A percentile compares a stretch with the other conserved stretches of the same genome.
These are phyloP conservation scores for Lissocephala sabroskyi DNA, from an alignment of 2,888 invertebrate genomes.

Conservation along the genomic window DNA sequence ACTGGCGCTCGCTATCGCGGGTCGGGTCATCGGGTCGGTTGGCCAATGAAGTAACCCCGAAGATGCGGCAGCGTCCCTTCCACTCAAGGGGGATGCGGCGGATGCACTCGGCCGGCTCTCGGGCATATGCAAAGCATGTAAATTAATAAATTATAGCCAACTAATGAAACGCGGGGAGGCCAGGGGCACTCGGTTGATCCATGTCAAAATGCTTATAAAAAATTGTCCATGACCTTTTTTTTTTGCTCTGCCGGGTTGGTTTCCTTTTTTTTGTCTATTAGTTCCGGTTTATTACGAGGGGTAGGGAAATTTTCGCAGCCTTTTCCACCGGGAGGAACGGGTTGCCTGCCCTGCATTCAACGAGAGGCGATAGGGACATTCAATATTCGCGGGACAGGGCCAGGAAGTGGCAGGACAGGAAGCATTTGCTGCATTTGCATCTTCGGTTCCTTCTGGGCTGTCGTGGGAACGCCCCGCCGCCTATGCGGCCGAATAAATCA, in stretches of 20 bases:
- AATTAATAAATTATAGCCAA: constrained; percentile 63
- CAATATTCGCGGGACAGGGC: constrained; percentile 52
- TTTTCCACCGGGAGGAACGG: no score
- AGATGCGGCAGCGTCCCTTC: constrained; percentile 42
- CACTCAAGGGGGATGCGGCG: constrained; percentile 46
- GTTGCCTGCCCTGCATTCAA: constrained; percentile 14
- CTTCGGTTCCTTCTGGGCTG: constrained; percentile 13
- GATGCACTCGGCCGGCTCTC: no score
- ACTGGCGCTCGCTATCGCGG: constrained; percentile 24
- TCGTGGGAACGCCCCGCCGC: constrained; percentile 37
- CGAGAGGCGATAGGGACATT: no score
- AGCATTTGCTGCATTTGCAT: constrained; percentile 12
- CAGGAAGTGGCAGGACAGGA: constrained; percentile 31
- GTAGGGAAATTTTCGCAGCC: constrained; percentile 23
- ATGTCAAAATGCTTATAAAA: constrained; percentile 57
- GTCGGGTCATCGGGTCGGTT: constrained; percentile 48
- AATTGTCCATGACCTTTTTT: constrained; percentile 53
- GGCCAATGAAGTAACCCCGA: constrained; percentile 52
- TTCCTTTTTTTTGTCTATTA: constrained; percentile 37
- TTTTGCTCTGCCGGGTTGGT: constrained; percentile 6
- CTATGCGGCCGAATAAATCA: constrained; percentile 50
- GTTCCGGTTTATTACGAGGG: constrained; percentile 62
- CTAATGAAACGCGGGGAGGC: constrained; percentile 41
- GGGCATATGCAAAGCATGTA: constrained; percentile 58
- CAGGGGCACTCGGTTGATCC: no score